Evolutionary conservation across 2,113 vertebrate genomes (phyloP), one percentile per base, ranked within the genome.

Genomic region (Oophaga pumilio): DNA sequence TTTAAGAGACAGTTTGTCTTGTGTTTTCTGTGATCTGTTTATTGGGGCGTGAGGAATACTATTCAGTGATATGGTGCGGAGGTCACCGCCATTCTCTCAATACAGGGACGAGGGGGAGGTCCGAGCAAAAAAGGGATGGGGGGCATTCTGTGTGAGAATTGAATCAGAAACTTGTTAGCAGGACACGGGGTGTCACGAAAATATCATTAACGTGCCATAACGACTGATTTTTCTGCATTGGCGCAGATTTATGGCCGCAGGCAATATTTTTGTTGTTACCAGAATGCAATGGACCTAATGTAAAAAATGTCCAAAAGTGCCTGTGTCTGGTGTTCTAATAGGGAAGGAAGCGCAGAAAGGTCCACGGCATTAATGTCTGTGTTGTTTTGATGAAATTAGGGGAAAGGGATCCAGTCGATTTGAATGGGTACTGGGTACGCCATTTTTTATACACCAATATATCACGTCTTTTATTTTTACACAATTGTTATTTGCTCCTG

Each of bases 1-100:
- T 76, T 84, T 83, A 88, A 76, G 71, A 88, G 87, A 88, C 79
- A 83, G 73, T 88, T 84, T 88, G 80, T 77, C 87, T 83, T 57
- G 87, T 88, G 87, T 76, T 76, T 50, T 28, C 64, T 88, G 71
- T 84, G 87, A 60, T 52, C 66, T 15, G 87, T 84, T 56, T 77
- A 77, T 62, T 88, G 81, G 81, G 83, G 87, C 87, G 81, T 84
- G 87, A 76, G 57, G 68, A n/a, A 49, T 77, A 24, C 81, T 28
- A 88, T 88, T 88, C 81, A 77, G 13, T 14, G 57, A 84, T 56
- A 73, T 20, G 57, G 66, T 56, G 80, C 80, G 9, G 87, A 74
- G 87, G 87, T 88, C 87, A 84, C 6, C 49, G 59, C 57, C 57
- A 76, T 68, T 66, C 77, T 24, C n/a, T 80, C 71, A n/a, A 68